A percentile compares a stretch with the other conserved stretches of the same genome.
phyloP scores from a whole-genome alignment of 2,888 invertebrate genomes.

The Pomacea canaliculata region DNA sequence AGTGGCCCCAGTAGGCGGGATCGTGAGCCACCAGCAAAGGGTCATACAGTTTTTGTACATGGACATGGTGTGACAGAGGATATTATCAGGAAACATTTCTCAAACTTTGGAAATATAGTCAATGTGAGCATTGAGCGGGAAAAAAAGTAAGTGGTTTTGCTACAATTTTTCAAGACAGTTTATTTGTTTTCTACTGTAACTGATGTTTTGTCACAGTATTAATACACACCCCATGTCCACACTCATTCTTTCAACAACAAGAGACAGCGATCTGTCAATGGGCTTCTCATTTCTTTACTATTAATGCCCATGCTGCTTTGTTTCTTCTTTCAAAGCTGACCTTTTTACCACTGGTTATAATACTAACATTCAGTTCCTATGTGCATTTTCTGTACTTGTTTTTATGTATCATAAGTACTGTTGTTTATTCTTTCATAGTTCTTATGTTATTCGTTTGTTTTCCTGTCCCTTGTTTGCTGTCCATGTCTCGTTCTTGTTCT shows the following conservation, averaged over 20 bases:
- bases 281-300: background rate
- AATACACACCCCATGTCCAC: no score
- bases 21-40: conserved; percentile 74
- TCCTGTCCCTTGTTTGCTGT: no score
- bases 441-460: no score
- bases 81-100: conserved; percentile 81
- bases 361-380: no score
- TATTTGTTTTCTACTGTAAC: background rate
- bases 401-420: no score
- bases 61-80: conserved; percentile 86
- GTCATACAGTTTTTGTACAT: conserved; percentile 86
- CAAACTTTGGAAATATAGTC: conserved; percentile 81
- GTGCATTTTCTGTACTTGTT: no score
- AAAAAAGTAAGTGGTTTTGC: conserved; percentile 76
- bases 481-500: no score
- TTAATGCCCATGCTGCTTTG: no score
- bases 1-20: conserved; percentile 66
- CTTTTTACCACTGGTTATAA: no score
- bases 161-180: background rate
- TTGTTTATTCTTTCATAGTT: no score
- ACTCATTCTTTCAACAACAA: no score
- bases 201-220: background rate
- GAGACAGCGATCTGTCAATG: background rate
- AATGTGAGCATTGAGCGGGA: conserved; percentile 88
- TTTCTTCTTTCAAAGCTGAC: no score